Base-by-base conservation (phyloP, 2,797 vertebrate species). In the Taeniopygia guttata region DNA sequence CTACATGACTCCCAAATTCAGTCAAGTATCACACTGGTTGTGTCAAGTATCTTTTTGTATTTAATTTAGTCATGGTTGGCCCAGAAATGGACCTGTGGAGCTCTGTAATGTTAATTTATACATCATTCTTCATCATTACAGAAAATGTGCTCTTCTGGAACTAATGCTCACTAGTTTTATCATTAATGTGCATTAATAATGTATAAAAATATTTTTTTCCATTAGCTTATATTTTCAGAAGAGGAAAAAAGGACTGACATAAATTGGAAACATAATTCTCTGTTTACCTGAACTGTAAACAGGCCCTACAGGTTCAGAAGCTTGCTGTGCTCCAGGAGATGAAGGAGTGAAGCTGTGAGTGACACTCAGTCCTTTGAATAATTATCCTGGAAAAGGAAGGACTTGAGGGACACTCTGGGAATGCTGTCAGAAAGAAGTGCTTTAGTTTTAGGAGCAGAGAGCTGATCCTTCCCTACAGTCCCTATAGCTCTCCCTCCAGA, bases 61-160 rank as follows among this genome's bases (percentile, higher is more conserved):
- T 95, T 88, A 86, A 95, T 93, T 94, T 91, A 91, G 91, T 90
- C 70, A 64, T 27, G 69, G 42, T 49, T 89, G 82, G 74, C 38
- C 82, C 94, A 92, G 82, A 92, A 95, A 86, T 52, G 82, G 73
- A 60, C 63, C 79, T 42, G 55, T 30, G 42, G 64, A 93, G 34
- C 63, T 94, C 63, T 84, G 51, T 42, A 54, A 48, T 79, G 70
- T 43, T 94, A 79, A 88, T 91, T 93, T 86, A 60, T 52, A 42
- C 56, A 59, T 88, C 4, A 1, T 86, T 88, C 80, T 90, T 88
- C 89, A 58, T 81, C 80, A 21, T 82, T 86, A 86, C 60, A 64
- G 87, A 74, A 87, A 95, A 92, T 12, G n/a, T 83, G 51, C 68
- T 86, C 84, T 87, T 80, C 86, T 87, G 88, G 86, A 92, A 70